phyloP scores from a whole-genome alignment of 2,888 invertebrate genomes.

The Bruchidius siliquastri region DNA sequence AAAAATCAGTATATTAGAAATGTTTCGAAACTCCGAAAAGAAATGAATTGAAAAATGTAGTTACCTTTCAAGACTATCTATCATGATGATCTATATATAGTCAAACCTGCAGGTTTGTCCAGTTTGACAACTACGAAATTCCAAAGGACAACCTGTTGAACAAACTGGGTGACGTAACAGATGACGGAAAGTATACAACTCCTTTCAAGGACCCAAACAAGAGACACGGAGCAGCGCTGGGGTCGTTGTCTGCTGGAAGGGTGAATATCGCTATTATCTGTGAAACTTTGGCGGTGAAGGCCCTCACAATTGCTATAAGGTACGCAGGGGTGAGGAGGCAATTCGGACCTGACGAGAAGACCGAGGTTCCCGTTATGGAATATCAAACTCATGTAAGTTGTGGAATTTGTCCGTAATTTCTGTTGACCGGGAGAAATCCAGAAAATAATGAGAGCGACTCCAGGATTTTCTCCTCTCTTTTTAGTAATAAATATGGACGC shows the following conservation, averaged over 20 bases:
- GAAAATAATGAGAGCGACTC: no score
- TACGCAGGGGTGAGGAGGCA: constrained; percentile 85
- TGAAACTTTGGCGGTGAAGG: constrained; percentile 62
- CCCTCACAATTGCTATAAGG: constrained; percentile 76
- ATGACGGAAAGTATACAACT: constrained; percentile 75
- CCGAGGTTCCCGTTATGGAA: constrained; percentile 82
- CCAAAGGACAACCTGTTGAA: constrained; percentile 78
- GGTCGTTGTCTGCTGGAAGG: constrained; percentile 76
- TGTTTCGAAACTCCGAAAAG: no score
- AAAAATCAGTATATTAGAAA: no score
- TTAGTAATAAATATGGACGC: no score
- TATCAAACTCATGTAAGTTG: constrained; percentile 80
- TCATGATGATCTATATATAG: not conserved
- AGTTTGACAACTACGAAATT: constrained; percentile 76
- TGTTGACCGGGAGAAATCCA: no score
- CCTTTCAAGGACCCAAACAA: constrained; percentile 78
- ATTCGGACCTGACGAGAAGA: constrained; percentile 71
- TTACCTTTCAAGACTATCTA: no score
- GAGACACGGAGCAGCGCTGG: constrained; percentile 78
- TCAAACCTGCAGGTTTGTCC: constrained; percentile 55
- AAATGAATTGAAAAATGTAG: no score
- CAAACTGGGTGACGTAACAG: constrained; percentile 79
- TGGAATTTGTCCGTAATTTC: no score
- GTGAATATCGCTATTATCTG: constrained; percentile 68
- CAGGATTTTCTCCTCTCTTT: no score